A percentile compares a stretch with the other conserved stretches of the same genome.
phyloP scores from a whole-genome alignment of 2,888 invertebrate genomes.

The Zygothrica quintamaculata region DNA sequence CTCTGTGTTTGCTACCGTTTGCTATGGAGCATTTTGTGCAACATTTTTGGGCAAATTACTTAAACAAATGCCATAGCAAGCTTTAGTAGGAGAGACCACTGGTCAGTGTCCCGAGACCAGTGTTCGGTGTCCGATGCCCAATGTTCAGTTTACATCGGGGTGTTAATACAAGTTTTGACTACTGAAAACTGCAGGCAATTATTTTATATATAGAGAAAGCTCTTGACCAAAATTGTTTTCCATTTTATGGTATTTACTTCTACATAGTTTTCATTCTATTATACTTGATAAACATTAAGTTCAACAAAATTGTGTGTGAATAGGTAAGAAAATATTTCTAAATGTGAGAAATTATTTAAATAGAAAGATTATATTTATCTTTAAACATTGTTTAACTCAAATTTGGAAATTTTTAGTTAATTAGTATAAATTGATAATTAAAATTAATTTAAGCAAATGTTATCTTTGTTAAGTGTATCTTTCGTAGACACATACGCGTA shows the following conservation, averaged over 20 bases:
- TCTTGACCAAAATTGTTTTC: conserved; percentile 10
- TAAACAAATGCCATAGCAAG: conserved; percentile 61
- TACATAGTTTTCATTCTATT: conserved; percentile 1
- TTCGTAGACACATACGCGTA: not conserved
- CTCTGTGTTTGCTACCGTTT: conserved; percentile 40
- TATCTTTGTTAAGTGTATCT: not conserved
- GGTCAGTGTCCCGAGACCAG: too few relatives aligned
- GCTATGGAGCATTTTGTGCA: conserved; percentile 62
- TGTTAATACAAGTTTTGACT: conserved; percentile 1
- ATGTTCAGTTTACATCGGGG: conserved; percentile 18
- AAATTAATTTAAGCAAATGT: too few relatives aligned
- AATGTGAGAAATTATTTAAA: too few relatives aligned
- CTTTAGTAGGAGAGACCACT: conserved; percentile 24
- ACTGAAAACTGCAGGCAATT: conserved; percentile 3
- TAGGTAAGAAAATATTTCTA: too few relatives aligned
- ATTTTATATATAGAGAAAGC: conserved; percentile 2
- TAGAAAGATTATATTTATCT: not conserved
- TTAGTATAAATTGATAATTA: too few relatives aligned
- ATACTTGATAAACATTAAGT: not conserved
- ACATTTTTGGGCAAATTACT: conserved; percentile 72
- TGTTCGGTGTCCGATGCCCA: too few relatives aligned
- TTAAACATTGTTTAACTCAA: not conserved
- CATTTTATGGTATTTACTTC: conserved; percentile 4
- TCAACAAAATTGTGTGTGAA: too few relatives aligned
- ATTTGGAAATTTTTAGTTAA: not conserved